A percentile compares a stretch with the other conserved stretches of the same genome.
Evolutionary conservation across 1,140 invertebrate genomes (phyloP).

Genomic region (Magallana angulata): DNA sequence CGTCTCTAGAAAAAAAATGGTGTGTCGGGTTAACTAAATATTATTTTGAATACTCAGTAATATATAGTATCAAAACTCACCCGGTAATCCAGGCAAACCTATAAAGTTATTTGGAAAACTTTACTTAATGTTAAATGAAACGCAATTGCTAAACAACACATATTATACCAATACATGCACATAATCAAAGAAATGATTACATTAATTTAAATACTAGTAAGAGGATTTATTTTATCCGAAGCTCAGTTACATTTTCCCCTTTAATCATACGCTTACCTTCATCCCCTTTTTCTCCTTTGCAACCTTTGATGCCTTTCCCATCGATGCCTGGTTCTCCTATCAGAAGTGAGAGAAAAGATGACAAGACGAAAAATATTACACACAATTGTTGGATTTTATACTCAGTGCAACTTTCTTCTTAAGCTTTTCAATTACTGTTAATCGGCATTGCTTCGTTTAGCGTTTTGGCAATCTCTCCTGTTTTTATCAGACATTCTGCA

Average conservation of each 20-base stretch:
- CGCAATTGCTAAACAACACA: neutral
- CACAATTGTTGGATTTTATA: too few relatives aligned
- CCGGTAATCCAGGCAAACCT: constrained; percentile 14
- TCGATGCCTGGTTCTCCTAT: neutral
- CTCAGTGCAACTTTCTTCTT: too few relatives aligned
- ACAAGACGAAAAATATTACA: neutral
- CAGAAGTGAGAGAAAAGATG: neutral
- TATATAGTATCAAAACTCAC: neutral
- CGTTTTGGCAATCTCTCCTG: too few relatives aligned
- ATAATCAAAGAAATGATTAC: neutral
- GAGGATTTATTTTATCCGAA: too few relatives aligned
- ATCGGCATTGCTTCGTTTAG: too few relatives aligned
- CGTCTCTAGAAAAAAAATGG: too few relatives aligned
- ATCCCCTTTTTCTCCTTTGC: neutral
- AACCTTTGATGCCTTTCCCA: constrained; percentile 7
- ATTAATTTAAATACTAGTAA: too few relatives aligned
- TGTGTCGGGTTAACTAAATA: too few relatives aligned
- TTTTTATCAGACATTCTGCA: too few relatives aligned
- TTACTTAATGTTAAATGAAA: neutral
- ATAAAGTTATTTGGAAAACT: neutral
- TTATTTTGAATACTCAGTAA: neutral
- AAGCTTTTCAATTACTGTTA: too few relatives aligned
- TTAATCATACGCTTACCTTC: neutral
- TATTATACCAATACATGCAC: neutral
- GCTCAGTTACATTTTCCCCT: too few relatives aligned